A percentile compares a stretch with the other conserved stretches of the same genome.
Conservation (phyloP, 2,113 vertebrate genomes). For the Misgurnus mizolepis region DNA sequence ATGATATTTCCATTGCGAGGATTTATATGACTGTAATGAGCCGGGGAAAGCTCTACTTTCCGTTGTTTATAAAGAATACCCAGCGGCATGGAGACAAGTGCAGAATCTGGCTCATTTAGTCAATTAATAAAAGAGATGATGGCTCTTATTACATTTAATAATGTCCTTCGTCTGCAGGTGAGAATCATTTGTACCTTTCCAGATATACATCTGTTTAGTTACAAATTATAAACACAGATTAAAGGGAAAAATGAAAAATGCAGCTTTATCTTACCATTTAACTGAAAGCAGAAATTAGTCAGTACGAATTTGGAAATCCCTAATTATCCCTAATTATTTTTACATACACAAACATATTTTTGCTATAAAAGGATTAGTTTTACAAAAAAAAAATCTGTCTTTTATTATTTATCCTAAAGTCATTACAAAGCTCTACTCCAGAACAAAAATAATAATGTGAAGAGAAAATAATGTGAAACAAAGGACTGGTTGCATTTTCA, state of each 20-base stretch:
- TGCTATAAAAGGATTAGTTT: too few relatives aligned
- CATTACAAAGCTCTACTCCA: too few relatives aligned
- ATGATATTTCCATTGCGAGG: slow-evolving; percentile 17
- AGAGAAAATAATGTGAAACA: too few relatives aligned
- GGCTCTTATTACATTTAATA: slow-evolving; percentile 44
- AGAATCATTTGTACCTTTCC: slow-evolving; percentile 41
- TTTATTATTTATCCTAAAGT: too few relatives aligned
- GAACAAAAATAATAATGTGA: too few relatives aligned
- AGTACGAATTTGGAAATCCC: background rate
- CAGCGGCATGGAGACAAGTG: background rate
- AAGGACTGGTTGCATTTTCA: too few relatives aligned
- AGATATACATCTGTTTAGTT: slow-evolving; percentile 7
- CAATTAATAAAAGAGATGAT: slow-evolving; percentile 38
- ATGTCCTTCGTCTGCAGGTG: slow-evolving; percentile 26
- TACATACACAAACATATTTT: background rate
- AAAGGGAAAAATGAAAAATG: slow-evolving; percentile 10
- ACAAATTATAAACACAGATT: slow-evolving; percentile 22
- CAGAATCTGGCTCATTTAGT: slow-evolving; percentile 25
- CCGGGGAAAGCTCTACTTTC: background rate
- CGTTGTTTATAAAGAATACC: slow-evolving; percentile 26
- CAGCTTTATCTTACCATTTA: background rate
- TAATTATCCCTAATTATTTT: background rate
- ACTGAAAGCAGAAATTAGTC: background rate
- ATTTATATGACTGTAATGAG: slow-evolving; percentile 39
- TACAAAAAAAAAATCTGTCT: too few relatives aligned